Evolutionary conservation across 2,113 vertebrate genomes (phyloP).

Genomic region (Falcunculus frontatus): DNA sequence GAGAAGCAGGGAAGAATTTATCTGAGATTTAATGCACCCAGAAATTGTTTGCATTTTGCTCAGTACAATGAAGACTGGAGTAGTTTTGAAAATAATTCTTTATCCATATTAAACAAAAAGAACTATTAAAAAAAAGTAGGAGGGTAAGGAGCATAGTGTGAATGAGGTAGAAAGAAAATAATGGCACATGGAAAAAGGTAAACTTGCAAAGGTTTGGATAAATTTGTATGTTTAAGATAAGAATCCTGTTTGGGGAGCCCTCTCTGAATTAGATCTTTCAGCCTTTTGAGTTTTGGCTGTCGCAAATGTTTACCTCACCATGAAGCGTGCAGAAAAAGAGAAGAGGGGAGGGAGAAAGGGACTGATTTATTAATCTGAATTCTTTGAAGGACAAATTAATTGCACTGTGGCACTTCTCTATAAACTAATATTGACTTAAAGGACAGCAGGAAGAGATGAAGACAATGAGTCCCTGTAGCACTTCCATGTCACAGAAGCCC

Average conservation of each 20-base stretch:
- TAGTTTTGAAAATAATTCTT: not conserved
- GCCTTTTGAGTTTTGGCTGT: not conserved
- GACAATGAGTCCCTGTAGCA: slow-evolving; percentile 29
- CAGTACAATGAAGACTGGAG: not conserved
- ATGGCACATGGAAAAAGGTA: not conserved
- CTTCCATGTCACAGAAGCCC: slow-evolving; percentile 16
- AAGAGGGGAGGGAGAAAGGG: not conserved
- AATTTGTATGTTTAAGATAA: slow-evolving; percentile 54
- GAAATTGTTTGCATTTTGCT: not conserved
- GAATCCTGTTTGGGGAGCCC: not conserved
- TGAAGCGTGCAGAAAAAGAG: not conserved
- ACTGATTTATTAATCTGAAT: slow-evolving; percentile 47
- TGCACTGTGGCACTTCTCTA: slow-evolving; percentile 54
- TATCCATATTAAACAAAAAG: not conserved
- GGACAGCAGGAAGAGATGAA: slow-evolving; percentile 50
- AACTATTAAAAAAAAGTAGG: not conserved
- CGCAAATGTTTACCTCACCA: slow-evolving; percentile 2
- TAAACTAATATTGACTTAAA: slow-evolving; percentile 67
- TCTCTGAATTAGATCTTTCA: slow-evolving; percentile 23
- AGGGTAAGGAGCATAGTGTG: not conserved
- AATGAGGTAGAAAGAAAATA: not conserved
- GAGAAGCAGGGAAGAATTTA: not conserved
- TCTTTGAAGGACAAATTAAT: slow-evolving; percentile 47
- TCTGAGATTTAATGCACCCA: not conserved
- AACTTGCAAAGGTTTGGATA: not conserved